Percentiles rank a stretch among this genome's conserved stretches.
phyloP scores from a whole-genome alignment of 2,797 vertebrate species.

The Diplodus puntazzo region DNA sequence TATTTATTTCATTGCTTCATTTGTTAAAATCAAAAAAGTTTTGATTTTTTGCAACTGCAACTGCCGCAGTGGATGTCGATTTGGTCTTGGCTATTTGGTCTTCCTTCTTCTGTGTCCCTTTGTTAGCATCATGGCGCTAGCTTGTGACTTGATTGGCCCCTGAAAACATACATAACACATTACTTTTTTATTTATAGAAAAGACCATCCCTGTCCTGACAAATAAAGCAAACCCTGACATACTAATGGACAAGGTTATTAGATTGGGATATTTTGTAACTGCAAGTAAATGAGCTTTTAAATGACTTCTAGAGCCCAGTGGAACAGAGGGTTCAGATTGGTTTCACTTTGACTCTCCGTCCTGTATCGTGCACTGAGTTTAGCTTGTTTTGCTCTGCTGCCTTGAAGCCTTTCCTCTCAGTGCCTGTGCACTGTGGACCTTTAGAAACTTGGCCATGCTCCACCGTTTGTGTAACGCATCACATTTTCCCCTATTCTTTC shows the following conservation, averaged over 20 bases:
- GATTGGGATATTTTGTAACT: neutral
- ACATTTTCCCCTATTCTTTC: conserved; percentile 16
- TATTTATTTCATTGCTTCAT: too few species aligned
- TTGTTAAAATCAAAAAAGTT: too few species aligned
- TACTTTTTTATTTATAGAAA: neutral
- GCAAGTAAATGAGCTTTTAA: neutral
- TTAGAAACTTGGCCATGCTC: conserved; percentile 22
- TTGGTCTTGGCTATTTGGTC: neutral
- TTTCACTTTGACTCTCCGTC: neutral
- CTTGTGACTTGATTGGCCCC: too few species aligned
- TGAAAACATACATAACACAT: neutral
- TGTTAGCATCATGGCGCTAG: neutral
- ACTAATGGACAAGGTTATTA: neutral
- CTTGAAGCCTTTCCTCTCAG: neutral
- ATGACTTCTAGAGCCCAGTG: neutral
- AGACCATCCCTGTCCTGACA: neutral
- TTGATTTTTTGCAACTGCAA: too few species aligned
- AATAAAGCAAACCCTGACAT: neutral
- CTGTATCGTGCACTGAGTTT: neutral
- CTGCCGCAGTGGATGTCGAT: too few species aligned
- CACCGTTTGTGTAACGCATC: conserved; percentile 26
- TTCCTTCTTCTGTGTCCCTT: neutral
- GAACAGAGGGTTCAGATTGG: neutral
- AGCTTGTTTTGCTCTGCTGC: neutral
- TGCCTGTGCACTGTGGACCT: conserved; percentile 13